phyloP scores from a whole-genome alignment of 2,888 invertebrate genomes.

The Rhogogaster chlorosoma region DNA sequence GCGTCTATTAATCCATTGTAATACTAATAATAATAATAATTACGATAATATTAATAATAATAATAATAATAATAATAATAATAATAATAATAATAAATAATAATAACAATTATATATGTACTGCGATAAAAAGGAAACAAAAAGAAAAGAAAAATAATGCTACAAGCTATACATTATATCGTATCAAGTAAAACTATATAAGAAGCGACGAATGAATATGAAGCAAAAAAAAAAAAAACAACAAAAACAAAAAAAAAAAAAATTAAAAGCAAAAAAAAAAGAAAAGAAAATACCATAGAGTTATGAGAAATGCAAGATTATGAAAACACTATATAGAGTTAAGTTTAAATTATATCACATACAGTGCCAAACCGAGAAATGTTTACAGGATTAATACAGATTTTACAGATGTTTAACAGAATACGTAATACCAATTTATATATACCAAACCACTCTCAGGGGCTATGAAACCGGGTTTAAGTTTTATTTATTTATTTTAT shows the following conservation, averaged over 20 bases:
- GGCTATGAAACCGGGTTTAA: constrained; percentile 9
- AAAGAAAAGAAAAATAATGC: background rate
- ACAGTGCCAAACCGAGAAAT: constrained; percentile 66
- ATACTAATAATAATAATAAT: constrained; percentile 8
- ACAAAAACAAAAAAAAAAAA: constrained; percentile 15
- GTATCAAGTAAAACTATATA: background rate
- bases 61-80: background rate
- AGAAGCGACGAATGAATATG: background rate
- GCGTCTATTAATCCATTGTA: constrained; percentile 3
- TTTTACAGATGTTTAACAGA: background rate
- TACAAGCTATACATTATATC: constrained; percentile 1
- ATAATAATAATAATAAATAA: constrained; percentile 1
- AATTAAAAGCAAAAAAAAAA: background rate
- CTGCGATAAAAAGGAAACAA: constrained; percentile 40
- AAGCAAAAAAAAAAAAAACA: background rate
- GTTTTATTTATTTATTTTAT: constrained; percentile 1
- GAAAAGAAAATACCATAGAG: constrained; percentile 4
- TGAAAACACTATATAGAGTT: background rate
- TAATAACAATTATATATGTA: constrained; percentile 41
- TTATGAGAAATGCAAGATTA: background rate
- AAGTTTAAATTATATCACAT: constrained; percentile 57
- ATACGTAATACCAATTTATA: background rate
- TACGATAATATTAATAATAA: background rate
- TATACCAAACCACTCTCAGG: background rate
- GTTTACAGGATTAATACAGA: constrained; percentile 5